These are phyloP conservation scores for Malurus leucopterus DNA, from an alignment of 2,797 vertebrate genomes.

Conservation along the genomic window DNA sequence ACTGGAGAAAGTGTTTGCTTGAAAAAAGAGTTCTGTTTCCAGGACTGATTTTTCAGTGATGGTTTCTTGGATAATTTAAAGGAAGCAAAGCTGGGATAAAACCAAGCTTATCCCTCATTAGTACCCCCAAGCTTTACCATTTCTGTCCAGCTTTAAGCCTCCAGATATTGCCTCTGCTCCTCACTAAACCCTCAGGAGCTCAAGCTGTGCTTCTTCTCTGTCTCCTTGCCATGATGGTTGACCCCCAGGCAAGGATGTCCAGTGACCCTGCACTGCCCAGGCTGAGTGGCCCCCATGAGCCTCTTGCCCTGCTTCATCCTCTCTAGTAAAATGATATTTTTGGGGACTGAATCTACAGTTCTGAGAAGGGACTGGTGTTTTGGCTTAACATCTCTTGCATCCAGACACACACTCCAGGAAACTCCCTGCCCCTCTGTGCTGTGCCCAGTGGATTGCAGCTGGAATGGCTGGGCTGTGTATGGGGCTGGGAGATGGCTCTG, in stretches of 20 bases:
- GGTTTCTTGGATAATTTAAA: not conserved
- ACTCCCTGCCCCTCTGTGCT: rapidly evolving
- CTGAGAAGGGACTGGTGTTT: not conserved
- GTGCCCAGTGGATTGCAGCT: not conserved
- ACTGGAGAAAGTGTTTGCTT: not conserved
- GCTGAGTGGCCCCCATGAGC: not conserved
- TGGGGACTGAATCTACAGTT: not conserved
- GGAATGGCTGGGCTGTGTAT: too few relatives aligned
- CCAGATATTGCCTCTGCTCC: not conserved
- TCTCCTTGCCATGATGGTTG: not conserved
- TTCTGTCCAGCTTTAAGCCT: not conserved
- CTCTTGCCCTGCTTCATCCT: not conserved
- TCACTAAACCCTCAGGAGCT: not conserved
- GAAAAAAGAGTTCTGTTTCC: not conserved
- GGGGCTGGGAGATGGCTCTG: not conserved
- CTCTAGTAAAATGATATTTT: not conserved
- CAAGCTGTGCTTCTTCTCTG: not conserved
- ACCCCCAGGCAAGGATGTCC: not conserved
- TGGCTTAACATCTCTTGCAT: not conserved
- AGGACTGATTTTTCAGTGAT: not conserved
- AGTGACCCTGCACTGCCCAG: rapidly evolving
- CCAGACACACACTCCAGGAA: not conserved
- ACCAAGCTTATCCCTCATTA: not conserved
- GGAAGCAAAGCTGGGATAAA: not conserved
- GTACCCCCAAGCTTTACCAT: not conserved